These are phyloP conservation scores for Cabera pusaria DNA, from an alignment of 2,888 invertebrate genomes.

Conservation along the genomic window DNA sequence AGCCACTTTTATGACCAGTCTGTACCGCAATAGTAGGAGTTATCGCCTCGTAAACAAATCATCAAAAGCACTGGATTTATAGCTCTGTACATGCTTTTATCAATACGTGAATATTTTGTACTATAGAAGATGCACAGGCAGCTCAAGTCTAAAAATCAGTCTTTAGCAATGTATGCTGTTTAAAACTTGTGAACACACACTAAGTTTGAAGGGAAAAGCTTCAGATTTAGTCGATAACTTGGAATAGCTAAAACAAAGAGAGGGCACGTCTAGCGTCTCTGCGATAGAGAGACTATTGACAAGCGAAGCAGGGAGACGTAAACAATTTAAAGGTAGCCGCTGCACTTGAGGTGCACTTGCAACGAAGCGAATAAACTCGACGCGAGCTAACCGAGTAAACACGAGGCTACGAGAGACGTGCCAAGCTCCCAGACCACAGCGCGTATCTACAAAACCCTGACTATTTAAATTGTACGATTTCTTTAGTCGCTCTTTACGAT, in stretches of 20 bases:
- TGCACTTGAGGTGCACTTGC: slow-evolving; percentile 57
- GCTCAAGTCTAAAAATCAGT: too few relatives aligned
- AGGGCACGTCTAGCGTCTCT: slow-evolving; percentile 12
- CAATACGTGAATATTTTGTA: too few relatives aligned
- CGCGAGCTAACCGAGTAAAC: slow-evolving; percentile 46
- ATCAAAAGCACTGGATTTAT: too few relatives aligned
- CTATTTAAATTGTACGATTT: slow-evolving; percentile 47
- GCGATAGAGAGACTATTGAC: slow-evolving; percentile 21
- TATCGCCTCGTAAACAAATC: background rate
- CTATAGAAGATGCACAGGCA: too few relatives aligned
- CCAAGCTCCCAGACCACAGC: slow-evolving; percentile 6
- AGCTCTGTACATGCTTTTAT: too few relatives aligned
- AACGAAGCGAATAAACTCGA: slow-evolving; percentile 60
- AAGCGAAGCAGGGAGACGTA: slow-evolving; percentile 53
- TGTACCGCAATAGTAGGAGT: background rate
- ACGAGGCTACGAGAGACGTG: slow-evolving; percentile 31
- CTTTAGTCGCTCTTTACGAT: slow-evolving; percentile 41
- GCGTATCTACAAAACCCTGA: slow-evolving; percentile 37
- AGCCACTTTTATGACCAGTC: background rate
- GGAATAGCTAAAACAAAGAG: slow-evolving; percentile 29
- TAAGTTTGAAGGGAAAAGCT: too few relatives aligned
- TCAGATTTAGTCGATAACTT: slow-evolving; percentile 33
- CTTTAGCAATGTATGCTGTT: too few relatives aligned
- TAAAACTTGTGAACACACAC: too few relatives aligned
- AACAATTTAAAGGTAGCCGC: slow-evolving; percentile 64